Evolutionary conservation across 2,888 invertebrate species (phyloP), one percentile per base, ranked within the genome.

Genomic region (Eutolmus rufibarbis): DNA sequence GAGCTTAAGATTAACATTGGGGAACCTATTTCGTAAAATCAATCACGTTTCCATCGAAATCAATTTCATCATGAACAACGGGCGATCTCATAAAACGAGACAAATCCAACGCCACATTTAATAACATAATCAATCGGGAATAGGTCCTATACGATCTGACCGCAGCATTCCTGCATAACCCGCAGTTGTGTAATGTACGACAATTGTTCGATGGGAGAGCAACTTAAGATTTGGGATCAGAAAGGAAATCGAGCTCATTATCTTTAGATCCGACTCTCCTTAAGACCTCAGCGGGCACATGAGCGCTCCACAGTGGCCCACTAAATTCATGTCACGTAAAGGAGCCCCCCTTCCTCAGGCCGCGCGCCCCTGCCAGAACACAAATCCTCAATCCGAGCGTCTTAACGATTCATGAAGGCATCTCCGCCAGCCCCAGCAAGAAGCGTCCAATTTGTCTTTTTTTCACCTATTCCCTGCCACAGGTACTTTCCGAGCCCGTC

Each of bases 401-500:
- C 37, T 84, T 66, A 28, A 84, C 9, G 56, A 37, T 66, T 23
- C 82, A 84, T 84, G 19, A 66, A 82, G 19, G 34, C 40, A 31
- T 84, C 82, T 57, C 23, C 0, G 46, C 28, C 5, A 66, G 66
- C 19, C 19, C 82, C 40, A 66, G 66, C 57, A 57, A 66, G 82
- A 66, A 85, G 74, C 31, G 37, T 85, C 74, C 85, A 85, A 85
- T 46, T 85, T 85, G 51, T 74, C 85, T 40, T 85, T 74, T 85
- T 85, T 85, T 85, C 66, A 66, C 66, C 66, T 66, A 66, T 66
- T 28, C 74, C 28, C 74, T 28, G 79, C 12, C 19, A n/a, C 78
- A 57, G 82, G 57, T 82, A 82, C 51, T 31, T 82, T 46, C 31
- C 16, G 40, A 34, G 56, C 5, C 40, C 0, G 8, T 37, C 5